phyloP scores from a whole-genome alignment of 2,113 vertebrate species.

The Phrynosoma platyrhinos region DNA sequence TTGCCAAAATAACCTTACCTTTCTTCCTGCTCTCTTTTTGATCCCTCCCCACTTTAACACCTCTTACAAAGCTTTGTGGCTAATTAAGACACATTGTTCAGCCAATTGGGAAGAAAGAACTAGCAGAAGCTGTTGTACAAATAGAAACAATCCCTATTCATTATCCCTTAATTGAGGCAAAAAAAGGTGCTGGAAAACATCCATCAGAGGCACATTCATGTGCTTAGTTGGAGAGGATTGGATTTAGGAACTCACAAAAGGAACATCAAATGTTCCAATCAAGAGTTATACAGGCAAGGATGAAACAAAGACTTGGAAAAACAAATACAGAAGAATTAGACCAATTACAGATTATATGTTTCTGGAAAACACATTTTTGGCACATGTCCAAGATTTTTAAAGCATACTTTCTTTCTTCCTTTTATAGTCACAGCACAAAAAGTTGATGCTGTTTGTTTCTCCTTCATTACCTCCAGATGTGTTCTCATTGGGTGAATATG shows the following conservation, averaged over 20 bases:
- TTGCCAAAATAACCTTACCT: constrained; percentile 34
- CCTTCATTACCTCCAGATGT: constrained; percentile 32
- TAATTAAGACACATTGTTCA: constrained; percentile 79
- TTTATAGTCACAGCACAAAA: constrained; percentile 44
- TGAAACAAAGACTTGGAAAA: constrained; percentile 77
- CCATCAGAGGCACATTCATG: constrained; percentile 80
- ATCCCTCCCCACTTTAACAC: constrained; percentile 48
- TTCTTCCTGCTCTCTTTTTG: constrained; percentile 15
- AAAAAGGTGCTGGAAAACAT: constrained; percentile 84
- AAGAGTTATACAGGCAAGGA: constrained; percentile 77
- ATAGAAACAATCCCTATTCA: constrained; percentile 84
- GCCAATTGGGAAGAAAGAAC: constrained; percentile 77
- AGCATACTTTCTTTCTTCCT: constrained; percentile 54
- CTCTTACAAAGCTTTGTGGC: constrained; percentile 70
- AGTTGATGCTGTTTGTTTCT: constrained; percentile 36
- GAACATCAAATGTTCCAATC: constrained; percentile 78
- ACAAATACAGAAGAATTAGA: constrained; percentile 80
- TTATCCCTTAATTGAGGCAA: constrained; percentile 84
- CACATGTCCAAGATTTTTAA: constrained; percentile 64
- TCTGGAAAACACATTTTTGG: constrained; percentile 72
- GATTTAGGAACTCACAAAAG: constrained; percentile 80
- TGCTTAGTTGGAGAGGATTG: constrained; percentile 75
- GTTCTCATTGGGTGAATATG: background rate
- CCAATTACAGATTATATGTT: constrained; percentile 78
- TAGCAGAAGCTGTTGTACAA: constrained; percentile 80